These are phyloP conservation scores for Grallaria varia DNA, from an alignment of 2,113 vertebrate species.

Conservation along the genomic window DNA sequence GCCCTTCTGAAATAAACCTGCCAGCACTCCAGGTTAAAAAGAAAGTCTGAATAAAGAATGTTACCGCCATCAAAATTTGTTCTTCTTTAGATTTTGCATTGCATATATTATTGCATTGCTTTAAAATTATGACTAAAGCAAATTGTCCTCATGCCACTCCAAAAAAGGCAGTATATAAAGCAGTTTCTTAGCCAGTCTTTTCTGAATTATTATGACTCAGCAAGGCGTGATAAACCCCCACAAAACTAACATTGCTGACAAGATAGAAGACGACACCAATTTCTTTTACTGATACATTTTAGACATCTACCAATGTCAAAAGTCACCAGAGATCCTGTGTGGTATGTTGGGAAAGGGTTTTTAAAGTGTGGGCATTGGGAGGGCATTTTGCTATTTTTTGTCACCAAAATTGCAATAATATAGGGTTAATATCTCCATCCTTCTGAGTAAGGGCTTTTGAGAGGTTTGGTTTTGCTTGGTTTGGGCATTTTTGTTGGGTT, in stretches of 20 bases:
- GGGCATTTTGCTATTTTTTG: background rate
- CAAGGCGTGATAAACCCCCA: background rate
- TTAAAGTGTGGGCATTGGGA: background rate
- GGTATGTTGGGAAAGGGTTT: background rate
- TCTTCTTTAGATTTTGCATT: background rate
- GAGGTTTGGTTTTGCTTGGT: background rate
- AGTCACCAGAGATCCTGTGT: background rate
- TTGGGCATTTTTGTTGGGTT: background rate
- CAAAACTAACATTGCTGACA: background rate
- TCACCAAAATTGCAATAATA: background rate
- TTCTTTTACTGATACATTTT: background rate
- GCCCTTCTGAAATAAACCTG: background rate
- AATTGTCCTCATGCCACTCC: background rate
- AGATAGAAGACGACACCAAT: background rate
- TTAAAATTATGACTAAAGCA: conserved; percentile 1
- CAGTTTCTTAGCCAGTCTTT: background rate
- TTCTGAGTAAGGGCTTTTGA: background rate
- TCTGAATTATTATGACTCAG: background rate
- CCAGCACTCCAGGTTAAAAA: background rate
- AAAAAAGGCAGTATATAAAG: conserved; percentile 18
- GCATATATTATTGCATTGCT: background rate
- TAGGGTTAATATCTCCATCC: background rate
- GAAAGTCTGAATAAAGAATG: background rate
- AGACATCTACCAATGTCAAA: background rate
- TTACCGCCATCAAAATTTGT: background rate